Conservation (phyloP, 2,888 invertebrate species). For the Nomada fucata region DNA sequence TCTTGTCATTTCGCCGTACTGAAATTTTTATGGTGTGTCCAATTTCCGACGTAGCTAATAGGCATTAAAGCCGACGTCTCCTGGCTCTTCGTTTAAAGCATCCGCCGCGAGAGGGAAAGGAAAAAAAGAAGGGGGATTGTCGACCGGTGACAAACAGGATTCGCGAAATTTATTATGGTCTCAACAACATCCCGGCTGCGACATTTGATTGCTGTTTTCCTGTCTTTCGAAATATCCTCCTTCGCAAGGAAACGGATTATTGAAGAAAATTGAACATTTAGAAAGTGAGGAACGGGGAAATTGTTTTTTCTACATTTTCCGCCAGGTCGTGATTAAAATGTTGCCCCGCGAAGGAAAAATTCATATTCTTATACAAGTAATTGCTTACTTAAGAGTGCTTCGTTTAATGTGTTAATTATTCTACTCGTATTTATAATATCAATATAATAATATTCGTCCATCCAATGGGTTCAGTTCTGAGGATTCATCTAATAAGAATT, state of each 20-base stretch:
- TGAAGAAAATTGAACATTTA: too few species aligned
- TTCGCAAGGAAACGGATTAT: background rate
- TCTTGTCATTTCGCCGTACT: conserved; percentile 66
- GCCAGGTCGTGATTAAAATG: too few species aligned
- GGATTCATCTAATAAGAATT: too few species aligned
- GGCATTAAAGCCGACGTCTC: conserved; percentile 67
- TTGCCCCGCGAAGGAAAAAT: too few species aligned
- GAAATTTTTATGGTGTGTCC: conserved; percentile 72
- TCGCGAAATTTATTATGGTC: conserved; percentile 31
- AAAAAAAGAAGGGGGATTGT: background rate
- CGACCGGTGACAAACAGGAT: conserved; percentile 26
- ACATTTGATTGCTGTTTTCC: background rate
- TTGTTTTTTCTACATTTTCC: too few species aligned
- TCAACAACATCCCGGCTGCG: background rate
- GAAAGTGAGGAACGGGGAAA: too few species aligned
- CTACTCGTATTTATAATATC: too few species aligned
- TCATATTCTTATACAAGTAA: too few species aligned
- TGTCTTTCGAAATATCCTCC: background rate
- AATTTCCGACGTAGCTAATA: conserved; percentile 71
- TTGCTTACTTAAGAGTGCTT: too few species aligned
- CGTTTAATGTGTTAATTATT: too few species aligned
- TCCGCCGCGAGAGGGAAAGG: background rate
- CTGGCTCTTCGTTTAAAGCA: conserved; percentile 58
- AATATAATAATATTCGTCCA: background rate
- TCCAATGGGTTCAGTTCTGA: too few species aligned